Evolutionary conservation across 2,113 vertebrate genomes (phyloP), one percentile per base, ranked within the genome.

Genomic region (Tympanuchus pallidicinctus): DNA sequence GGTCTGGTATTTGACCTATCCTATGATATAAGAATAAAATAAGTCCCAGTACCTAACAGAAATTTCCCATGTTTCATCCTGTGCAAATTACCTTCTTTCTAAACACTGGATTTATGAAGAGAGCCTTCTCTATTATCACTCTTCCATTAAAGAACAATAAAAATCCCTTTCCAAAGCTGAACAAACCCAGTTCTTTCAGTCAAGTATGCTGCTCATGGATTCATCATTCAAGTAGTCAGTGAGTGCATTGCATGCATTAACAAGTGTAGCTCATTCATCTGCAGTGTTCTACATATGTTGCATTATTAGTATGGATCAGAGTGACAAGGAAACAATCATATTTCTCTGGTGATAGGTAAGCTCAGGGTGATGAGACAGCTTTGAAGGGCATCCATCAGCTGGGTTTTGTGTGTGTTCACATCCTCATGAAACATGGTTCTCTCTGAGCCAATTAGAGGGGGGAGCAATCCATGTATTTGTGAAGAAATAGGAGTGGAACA

Each of bases 221-320:
- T 30, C 73, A 65, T 32, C 54, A 56, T 34, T 65, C 14, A 7
- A 5, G 17, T n/a, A 25, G 60, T 66, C 50, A n/a, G 6, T 20
- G 45, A 78, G 27, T 25, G 45, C 15, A 19, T 5, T 30, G 24
- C 32, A 15, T 15, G 28, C 9, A 10, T 50, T 67, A 7, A n/a
- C 5, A 40, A 76, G 14, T 54, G 65, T 36, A 8, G 27, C 65
- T 50, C 6, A 25, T 28, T 80, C 14, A 14, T 2, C 63, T 57
- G 65, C 34, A 67, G 28, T 0, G 1, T 25, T 65, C 45, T 22
- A 4, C 13, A 5, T 0, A 0, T 45, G 61, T 71, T 81, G 24
- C 30, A 5, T 4, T 78, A 0, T 2, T 20, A 48, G 67, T 6
- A 4, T 5, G 20, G 70, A 13, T 87, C 57, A 52, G 74, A 30